Evolutionary conservation across 2,113 vertebrate genomes (phyloP).

Genomic region (Heliornis fulica): DNA sequence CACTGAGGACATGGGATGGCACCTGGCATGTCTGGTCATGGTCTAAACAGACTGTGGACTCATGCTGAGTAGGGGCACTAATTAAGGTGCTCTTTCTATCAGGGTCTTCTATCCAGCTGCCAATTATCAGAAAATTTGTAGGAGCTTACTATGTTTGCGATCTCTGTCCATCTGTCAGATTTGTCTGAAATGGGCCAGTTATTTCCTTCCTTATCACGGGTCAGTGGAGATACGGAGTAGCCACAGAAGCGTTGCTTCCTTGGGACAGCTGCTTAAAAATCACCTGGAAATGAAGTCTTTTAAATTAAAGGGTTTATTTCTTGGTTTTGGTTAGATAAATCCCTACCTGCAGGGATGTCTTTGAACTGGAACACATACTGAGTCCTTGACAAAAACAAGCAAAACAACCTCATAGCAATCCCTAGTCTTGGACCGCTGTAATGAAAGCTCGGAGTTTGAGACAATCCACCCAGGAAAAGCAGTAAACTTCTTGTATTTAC

Average conservation of each 20-base stretch:
- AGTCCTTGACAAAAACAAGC: neutral
- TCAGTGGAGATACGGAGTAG: neutral
- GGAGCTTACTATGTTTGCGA: neutral
- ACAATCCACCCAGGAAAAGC: neutral
- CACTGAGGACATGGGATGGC: neutral
- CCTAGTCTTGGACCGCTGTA: neutral
- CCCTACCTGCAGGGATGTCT: fast-evolving
- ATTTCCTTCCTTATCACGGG: neutral
- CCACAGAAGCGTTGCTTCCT: neutral
- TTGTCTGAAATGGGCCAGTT: neutral
- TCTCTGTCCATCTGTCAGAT: neutral
- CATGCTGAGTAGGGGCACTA: neutral
- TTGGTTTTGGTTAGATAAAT: neutral
- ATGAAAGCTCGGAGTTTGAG: neutral
- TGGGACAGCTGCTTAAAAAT: neutral
- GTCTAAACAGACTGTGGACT: neutral
- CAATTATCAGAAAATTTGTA: neutral
- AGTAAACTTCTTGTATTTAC: neutral
- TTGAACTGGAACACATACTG: neutral
- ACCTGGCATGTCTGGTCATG: fast-evolving
- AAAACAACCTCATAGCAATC: neutral
- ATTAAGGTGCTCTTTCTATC: neutral
- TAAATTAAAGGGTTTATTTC: neutral
- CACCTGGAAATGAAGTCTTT: neutral
- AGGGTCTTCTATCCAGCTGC: neutral